Evolutionary conservation across 1,140 invertebrate species (phyloP).

Genomic region (Penaeus vannamei): DNA sequence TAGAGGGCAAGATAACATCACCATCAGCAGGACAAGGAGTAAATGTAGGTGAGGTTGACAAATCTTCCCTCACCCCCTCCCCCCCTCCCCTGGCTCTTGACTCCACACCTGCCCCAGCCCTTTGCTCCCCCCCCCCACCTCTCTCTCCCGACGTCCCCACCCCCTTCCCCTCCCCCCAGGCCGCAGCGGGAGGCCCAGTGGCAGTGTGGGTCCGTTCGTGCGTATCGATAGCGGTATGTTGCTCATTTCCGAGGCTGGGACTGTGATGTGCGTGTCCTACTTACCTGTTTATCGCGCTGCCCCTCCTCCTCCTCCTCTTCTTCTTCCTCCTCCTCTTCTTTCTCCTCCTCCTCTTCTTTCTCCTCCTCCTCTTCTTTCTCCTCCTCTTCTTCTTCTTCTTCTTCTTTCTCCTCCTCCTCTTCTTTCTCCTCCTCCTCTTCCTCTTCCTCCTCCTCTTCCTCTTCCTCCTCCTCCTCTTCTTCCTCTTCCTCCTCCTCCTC

Average conservation of each 20-base stretch:
- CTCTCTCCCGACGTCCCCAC: too few species aligned
- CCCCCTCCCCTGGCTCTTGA: too few species aligned
- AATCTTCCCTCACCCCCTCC: too few species aligned
- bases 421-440: not conserved
- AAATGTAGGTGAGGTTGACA: too few species aligned
- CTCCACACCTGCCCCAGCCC: too few species aligned
- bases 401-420: not conserved
- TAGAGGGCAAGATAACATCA: too few species aligned
- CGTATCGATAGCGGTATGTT: conserved; percentile 5
- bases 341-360: not conserved
- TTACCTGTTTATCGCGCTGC: not conserved
- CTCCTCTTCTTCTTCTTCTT: not conserved
- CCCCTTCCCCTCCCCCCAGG: not conserved
- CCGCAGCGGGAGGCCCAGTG: not conserved
- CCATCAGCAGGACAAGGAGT: too few species aligned
- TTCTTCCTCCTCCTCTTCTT: not conserved
- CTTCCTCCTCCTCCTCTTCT: not conserved
- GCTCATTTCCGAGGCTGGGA: conserved; percentile 1
- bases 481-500: not conserved
- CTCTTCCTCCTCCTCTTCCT: not conserved
- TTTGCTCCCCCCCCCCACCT: too few species aligned
- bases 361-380: not conserved
- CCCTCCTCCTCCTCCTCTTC: not conserved
- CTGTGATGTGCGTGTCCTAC: not conserved
- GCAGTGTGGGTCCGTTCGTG: conserved; percentile 13